Evolutionary conservation across 1,140 invertebrate species (phyloP).

Genomic region (Maconellicoccus hirsutus): DNA sequence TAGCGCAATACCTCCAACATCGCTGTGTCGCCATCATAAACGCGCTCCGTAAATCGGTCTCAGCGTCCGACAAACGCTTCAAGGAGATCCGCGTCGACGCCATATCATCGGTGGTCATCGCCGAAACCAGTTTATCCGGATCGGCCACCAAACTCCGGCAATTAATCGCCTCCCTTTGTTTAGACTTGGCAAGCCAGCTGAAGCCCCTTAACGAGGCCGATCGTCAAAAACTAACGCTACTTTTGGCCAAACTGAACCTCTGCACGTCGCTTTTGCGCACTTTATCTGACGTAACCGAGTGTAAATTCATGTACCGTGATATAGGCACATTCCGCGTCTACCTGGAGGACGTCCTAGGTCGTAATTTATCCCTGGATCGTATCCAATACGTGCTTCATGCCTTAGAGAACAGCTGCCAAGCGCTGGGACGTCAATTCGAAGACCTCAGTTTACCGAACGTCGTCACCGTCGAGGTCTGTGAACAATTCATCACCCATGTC

Average conservation of each 20-base stretch:
- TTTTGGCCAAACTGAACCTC: constrained; percentile 44
- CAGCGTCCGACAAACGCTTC: constrained; percentile 42
- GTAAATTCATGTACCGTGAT: constrained; percentile 13
- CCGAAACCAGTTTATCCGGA: constrained; percentile 57
- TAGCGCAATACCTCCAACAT: background rate
- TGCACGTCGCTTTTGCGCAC: background rate
- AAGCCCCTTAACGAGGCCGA: constrained; percentile 41
- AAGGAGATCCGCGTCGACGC: constrained; percentile 50
- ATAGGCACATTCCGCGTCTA: background rate
- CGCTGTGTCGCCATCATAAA: background rate
- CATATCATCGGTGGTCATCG: constrained; percentile 56
- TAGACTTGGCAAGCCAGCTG: constrained; percentile 49
- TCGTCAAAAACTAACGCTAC: constrained; percentile 39
- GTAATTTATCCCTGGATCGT: background rate
- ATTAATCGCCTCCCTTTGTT: constrained; percentile 49
- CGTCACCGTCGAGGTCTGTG: background rate
- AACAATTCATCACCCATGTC: background rate
- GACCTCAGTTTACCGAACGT: background rate
- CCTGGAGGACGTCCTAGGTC: background rate
- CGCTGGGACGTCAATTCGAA: background rate
- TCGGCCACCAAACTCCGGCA: constrained; percentile 51
- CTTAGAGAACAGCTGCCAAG: background rate
- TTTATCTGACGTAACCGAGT: background rate
- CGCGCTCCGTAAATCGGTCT: background rate
- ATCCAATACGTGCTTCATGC: background rate